phyloP scores from a whole-genome alignment of 2,797 vertebrate species.

The Platalea minor region DNA sequence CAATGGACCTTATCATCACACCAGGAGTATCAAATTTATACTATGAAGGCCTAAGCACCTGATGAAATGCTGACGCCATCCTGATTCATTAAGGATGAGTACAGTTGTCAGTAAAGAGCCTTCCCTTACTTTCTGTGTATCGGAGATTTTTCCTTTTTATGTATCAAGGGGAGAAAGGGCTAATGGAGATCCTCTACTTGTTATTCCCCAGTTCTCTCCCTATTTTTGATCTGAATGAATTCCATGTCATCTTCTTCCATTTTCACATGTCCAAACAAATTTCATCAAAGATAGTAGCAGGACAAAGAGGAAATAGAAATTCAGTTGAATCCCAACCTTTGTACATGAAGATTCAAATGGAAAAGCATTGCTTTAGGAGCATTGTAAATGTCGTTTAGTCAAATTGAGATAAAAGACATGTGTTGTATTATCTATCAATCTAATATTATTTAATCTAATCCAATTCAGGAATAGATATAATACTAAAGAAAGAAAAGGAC shows the following conservation, averaged over 20 bases:
- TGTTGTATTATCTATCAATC: neutral
- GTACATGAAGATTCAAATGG: neutral
- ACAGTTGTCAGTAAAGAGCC: neutral
- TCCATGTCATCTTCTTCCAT: neutral
- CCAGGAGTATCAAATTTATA: neutral
- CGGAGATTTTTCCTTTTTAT: neutral
- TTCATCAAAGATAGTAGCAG: neutral
- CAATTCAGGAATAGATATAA: neutral
- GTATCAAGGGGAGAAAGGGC: neutral
- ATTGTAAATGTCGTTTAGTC: neutral
- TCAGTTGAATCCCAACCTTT: neutral
- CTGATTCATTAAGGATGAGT: neutral
- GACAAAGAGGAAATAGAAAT: neutral
- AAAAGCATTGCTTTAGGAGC: neutral
- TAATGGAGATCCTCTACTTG: neutral
- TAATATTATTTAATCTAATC: conserved; percentile 3
- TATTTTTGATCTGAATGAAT: neutral
- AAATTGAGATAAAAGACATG: neutral
- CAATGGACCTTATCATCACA: neutral
- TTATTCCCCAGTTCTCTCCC: neutral
- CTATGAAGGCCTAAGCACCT: neutral
- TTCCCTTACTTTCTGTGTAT: neutral
- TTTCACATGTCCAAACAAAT: neutral
- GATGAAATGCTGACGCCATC: neutral
- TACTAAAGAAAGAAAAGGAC: neutral